Base-by-base conservation (phyloP, 2,888 invertebrate genomes). In the Charanyca ferruginea region DNA sequence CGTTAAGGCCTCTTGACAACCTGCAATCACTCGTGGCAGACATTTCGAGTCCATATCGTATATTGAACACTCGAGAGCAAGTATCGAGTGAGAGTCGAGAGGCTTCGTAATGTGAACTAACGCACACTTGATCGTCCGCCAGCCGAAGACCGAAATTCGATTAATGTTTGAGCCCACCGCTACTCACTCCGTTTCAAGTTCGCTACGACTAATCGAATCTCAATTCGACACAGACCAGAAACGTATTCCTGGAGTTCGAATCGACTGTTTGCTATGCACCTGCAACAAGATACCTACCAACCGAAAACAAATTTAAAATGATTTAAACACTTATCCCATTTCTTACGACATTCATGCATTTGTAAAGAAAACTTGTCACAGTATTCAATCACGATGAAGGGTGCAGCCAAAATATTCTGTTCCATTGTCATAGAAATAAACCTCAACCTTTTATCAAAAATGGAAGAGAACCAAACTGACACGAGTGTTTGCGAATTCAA, bases 131-230 rank as follows among this genome's bases (percentile, higher is more conserved):
- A 91, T 91, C 90, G 89, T 87, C 84, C 89, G 86, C 85, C 83
- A 77, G 85, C 80, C 86, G 91, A 88, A 90, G 87, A 90, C 90
- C 90, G 90, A 93, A 91, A 94, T 94, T 92, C 94, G 93, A 94
- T 94, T 94, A 94, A 93, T 90, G 91, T 90, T 92, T 87, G 89
- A 91, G 85, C 86, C 87, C 85, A 83, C 87, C 86, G 84, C 89
- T 87, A 89, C 87, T 88, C 88, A 86, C 88, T 86, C 84, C 81
- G 85, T 84, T 89, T 89, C 89, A 84, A 91, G 88, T 89, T 88
- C 87, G 87, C 85, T 88, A 84, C 86, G 83, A 88, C 85, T 91
- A 91, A 91, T 91, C 88, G 89, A 90, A 91, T 90, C 85, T 86
- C 85, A 82, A 89, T 89, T 87, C 80, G 81, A 84, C 79, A 81